These are phyloP conservation scores for Bibio marci DNA, from an alignment of 2,888 invertebrate species.

Conservation along the genomic window DNA sequence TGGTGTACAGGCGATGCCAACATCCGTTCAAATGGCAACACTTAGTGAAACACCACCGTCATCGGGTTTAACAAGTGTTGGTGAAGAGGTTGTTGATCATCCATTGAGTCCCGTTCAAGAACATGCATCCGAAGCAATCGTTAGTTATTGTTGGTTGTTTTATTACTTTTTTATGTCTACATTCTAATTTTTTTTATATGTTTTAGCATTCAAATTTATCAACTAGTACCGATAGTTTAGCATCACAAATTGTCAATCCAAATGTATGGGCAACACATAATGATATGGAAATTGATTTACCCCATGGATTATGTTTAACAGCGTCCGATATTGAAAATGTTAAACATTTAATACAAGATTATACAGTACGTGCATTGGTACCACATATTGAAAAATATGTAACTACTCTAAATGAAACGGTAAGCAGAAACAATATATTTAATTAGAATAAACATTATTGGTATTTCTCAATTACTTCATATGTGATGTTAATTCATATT, in stretches of 20 bases:
- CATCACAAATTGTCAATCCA: constrained; percentile 25
- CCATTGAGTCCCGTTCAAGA: constrained; percentile 58
- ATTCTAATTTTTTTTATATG: neutral
- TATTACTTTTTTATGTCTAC: neutral
- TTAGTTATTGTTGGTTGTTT: constrained; percentile 8
- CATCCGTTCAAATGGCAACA: constrained; percentile 22
- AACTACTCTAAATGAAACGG: constrained; percentile 55
- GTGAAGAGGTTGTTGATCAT: constrained; percentile 36
- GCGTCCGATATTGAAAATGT: constrained; percentile 72
- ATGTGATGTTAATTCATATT: no score
- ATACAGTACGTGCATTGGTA: constrained; percentile 66
- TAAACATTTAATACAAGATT: constrained; percentile 71
- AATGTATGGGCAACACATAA: constrained; percentile 35
- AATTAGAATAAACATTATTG: constrained; percentile 2
- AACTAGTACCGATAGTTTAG: constrained; percentile 40
- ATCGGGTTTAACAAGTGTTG: constrained; percentile 11
- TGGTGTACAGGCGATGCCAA: constrained; percentile 27
- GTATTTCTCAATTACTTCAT: neutral
- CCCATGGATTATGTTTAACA: constrained; percentile 60
- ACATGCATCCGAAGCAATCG: constrained; percentile 38
- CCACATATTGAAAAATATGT: constrained; percentile 88
- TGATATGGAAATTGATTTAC: constrained; percentile 34
- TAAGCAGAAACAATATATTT: constrained; percentile 23
- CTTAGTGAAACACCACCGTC: constrained; percentile 12
- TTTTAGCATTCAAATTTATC: constrained; percentile 27